Base-by-base conservation (phyloP, 2,113 vertebrate species). In the Cryptomyrus ogoouensis region DNA sequence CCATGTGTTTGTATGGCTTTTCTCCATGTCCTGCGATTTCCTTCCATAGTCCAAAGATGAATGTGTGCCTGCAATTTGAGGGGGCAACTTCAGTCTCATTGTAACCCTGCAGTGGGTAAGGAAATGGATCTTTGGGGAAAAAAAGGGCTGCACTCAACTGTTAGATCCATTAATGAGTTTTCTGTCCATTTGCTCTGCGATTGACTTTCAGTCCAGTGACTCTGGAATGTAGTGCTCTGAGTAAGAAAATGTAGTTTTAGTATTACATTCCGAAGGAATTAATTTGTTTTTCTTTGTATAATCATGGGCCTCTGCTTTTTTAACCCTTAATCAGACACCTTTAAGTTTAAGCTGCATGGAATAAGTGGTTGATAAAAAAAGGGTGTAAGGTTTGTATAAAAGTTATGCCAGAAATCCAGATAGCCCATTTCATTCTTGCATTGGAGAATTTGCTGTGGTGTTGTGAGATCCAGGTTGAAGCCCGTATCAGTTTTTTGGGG, bases 141-240 rank as follows among this genome's bases (percentile, higher is more conserved):
- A 47, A 44, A 44, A 19, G 17, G 13, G 39, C 21, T 85, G 52
- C 12, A 13, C n/a, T 58, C 56, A 52, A 58, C 84, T 35, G 66
- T 77, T 46, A 52, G 27, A 35, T 83, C 35, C 53, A 86, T 90
- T 49, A 52, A 27, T 86, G 83, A 87, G 53, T 15, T 19, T 88
- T 88, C 66, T 49, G 62, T 88, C 50, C 62, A 88, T 70, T 87
- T 42, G 8, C 49, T 17, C 19, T 87, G 35, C n/a, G 42, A 88
- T 88, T 56, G 62, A 53, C 89, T 90, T 90, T 24, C 62, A 56
- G 85, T 42, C 86, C 85, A 58, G 31, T 90, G 66, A 90, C 52
- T 87, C 84, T 42, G 35, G 35, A 21, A 80, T 39, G n/a, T 24
- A 39, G 15, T 77, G 70, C 70, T 83, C 44, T n/a, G 12, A 56